These are phyloP conservation scores for Sebastes umbrosus DNA, from an alignment of 2,797 vertebrate species.

Conservation along the genomic window DNA sequence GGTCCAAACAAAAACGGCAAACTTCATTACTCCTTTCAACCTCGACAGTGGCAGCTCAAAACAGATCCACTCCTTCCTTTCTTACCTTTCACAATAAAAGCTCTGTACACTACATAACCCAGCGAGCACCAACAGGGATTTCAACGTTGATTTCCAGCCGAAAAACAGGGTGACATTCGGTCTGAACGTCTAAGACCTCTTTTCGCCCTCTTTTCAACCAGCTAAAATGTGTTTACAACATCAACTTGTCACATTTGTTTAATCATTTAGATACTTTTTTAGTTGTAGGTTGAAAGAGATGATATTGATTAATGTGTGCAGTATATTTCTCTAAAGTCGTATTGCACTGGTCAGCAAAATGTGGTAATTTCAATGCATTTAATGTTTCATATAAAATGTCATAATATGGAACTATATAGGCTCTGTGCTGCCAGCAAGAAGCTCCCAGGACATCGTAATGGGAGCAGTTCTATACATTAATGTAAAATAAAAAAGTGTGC, in stretches of 20 bases:
- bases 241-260: background rate
- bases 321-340: background rate
- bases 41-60: background rate
- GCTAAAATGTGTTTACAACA: background rate
- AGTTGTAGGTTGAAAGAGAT: background rate
- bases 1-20: background rate
- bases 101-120: background rate
- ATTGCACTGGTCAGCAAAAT: background rate
- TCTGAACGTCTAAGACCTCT: background rate
- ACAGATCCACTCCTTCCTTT: rapidly evolving
- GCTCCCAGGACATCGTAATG: background rate
- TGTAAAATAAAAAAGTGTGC: no score
- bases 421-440: background rate
- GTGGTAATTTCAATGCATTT: background rate
- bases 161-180: no score
- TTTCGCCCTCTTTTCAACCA: background rate
- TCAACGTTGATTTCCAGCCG: no score
- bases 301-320: background rate
- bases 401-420: background rate
- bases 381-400: background rate
- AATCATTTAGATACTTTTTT: background rate
- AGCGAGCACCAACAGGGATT: background rate
- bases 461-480: background rate
- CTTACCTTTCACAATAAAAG: background rate
- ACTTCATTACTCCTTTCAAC: background rate